Base-by-base conservation (phyloP, 1,140 invertebrate genomes). In the Drosophila sturtevanti region DNA sequence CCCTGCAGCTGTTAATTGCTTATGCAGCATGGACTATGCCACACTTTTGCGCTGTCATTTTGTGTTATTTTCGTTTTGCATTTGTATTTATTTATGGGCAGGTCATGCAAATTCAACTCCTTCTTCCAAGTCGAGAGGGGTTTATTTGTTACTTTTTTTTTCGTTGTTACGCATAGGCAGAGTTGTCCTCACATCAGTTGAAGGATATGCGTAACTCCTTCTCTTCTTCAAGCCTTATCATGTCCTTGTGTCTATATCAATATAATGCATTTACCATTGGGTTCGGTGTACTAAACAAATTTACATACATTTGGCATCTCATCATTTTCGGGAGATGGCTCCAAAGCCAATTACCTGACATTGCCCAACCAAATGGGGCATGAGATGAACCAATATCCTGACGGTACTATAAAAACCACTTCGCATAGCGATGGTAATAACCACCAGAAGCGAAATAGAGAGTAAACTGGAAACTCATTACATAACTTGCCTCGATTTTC, bases 1-100 rank as follows among this genome's bases (percentile, higher is more conserved):
- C 21, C 54, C 37, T 63, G 31, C 64, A 79, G 82, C 63, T 81
- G 82, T 87, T 87, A 86, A 86, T 86, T 86, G 82, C 75, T 79
- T 87, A 87, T 87, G 82, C 82, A 77, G 65, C 41, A 21, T 48
- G 16, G 2, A 10, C 10, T 16, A 48, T 48, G 41, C 38, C 14
- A 44, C 41, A 21, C 66, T 70, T 78, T 81, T 72, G 48, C 44
- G 31, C 69, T 61, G 72, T 75, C 67, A 79, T 79, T 82, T 64
- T 71, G 66, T 72, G 73, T 85, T 77, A 85, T 85, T 77, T 84
- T 75, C 66, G 77, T 77, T 76, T 68, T 52, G 62, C 68, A 82
- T 76, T 73, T 74, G 68, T 64, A 75, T 68, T 70, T 74, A 75
- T 75, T 75, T 75, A 75, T 75, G 72, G 64, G 16, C 24, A 56